These are phyloP conservation scores for Himalopsyche japonica DNA, from an alignment of 2,888 invertebrate genomes.

Conservation along the genomic window DNA sequence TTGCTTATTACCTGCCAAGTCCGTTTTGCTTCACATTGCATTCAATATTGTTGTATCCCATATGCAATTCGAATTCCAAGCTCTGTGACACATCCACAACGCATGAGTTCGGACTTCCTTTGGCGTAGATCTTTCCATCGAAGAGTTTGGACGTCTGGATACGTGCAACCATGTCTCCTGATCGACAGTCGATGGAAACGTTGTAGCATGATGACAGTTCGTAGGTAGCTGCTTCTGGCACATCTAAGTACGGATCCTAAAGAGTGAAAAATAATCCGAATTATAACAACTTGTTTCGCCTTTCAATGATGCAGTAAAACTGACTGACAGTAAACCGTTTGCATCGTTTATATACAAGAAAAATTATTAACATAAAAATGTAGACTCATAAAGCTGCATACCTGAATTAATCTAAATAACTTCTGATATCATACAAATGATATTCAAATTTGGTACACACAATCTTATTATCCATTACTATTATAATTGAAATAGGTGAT, in stretches of 20 bases:
- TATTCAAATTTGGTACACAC: too few relatives aligned
- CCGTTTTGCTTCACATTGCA: constrained; percentile 91
- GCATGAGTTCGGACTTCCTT: constrained; percentile 91
- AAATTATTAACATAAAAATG: too few relatives aligned
- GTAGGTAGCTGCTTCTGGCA: constrained; percentile 89
- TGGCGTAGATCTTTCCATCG: constrained; percentile 93
- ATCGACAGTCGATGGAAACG: constrained; percentile 89
- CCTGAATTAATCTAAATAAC: too few relatives aligned
- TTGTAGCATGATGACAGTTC: constrained; percentile 93
- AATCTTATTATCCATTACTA: too few relatives aligned
- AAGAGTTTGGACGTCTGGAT: constrained; percentile 91
- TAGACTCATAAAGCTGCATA: too few relatives aligned
- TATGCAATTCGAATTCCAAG: constrained; percentile 86
- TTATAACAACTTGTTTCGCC: too few relatives aligned
- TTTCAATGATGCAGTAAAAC: too few relatives aligned
- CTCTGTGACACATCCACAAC: constrained; percentile 86
- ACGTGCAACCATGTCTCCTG: constrained; percentile 90
- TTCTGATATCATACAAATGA: too few relatives aligned
- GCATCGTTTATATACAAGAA: too few relatives aligned
- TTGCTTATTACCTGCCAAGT: constrained; percentile 67
- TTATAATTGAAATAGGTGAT: too few relatives aligned
- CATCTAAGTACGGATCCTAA: constrained; percentile 86
- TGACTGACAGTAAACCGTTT: too few relatives aligned
- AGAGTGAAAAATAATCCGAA: constrained; percentile 43
- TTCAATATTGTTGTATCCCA: constrained; percentile 91